A percentile compares a stretch with the other conserved stretches of the same genome.
These are phyloP conservation scores for Meloidogyne exigua DNA, from an alignment of 1,140 invertebrate genomes.

Conservation along the genomic window DNA sequence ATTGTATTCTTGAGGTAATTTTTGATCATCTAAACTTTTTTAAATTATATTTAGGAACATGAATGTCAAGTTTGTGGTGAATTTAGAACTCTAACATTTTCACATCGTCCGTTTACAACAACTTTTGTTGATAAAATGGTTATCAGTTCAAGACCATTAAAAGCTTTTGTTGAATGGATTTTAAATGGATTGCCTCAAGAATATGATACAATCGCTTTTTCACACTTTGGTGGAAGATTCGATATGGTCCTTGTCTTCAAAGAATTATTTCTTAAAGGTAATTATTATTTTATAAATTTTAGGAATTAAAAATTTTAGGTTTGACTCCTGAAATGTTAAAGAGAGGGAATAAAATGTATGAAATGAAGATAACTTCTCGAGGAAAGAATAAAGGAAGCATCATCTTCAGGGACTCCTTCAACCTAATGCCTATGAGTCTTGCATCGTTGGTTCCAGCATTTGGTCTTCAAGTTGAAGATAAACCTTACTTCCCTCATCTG, in stretches of 20 bases:
- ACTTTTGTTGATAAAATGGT: background rate
- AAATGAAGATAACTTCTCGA: background rate
- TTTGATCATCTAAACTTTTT: background rate
- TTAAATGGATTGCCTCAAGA: background rate
- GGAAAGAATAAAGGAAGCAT: background rate
- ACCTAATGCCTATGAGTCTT: background rate
- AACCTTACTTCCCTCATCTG: slow-evolving; percentile 1
- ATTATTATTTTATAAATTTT: no score
- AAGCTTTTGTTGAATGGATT: background rate
- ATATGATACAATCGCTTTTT: background rate
- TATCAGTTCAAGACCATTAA: background rate
- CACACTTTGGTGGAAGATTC: slow-evolving; percentile 11
- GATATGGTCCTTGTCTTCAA: slow-evolving; percentile 2
- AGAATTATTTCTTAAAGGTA: background rate
- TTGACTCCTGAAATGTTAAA: background rate
- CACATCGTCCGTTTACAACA: background rate
- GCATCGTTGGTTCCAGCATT: background rate
- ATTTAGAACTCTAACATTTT: background rate
- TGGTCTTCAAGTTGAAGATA: background rate
- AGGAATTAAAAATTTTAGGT: background rate
- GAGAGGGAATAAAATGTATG: background rate
- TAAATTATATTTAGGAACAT: background rate
- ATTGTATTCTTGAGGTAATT: background rate
- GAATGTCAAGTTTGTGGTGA: background rate
- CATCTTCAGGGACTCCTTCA: background rate